These are phyloP conservation scores for Ostrea edulis DNA, from an alignment of 1,140 invertebrate genomes.

Conservation along the genomic window DNA sequence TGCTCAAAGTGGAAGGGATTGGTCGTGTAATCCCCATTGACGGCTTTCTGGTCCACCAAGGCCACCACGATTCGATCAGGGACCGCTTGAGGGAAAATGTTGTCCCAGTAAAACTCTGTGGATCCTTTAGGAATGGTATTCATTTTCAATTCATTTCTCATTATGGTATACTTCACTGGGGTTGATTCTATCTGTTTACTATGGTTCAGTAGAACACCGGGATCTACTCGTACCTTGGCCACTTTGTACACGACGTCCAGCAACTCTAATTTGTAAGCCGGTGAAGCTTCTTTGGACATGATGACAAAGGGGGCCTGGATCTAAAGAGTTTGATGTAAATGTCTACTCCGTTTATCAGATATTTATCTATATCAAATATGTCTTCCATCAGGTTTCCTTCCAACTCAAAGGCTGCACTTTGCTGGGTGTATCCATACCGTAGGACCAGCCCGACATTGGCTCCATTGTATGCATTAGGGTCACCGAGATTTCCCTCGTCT, in stretches of 20 bases:
- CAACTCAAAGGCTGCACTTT: conserved; percentile 45
- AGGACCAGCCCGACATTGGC: conserved; percentile 27
- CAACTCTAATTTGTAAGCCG: conserved; percentile 45
- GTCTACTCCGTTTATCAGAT: conserved; percentile 46
- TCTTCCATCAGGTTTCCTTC: conserved; percentile 48
- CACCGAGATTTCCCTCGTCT: conserved; percentile 31
- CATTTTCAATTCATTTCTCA: conserved; percentile 44
- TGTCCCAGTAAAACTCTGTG: conserved; percentile 49
- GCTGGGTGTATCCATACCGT: conserved; percentile 48
- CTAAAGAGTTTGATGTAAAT: conserved; percentile 55
- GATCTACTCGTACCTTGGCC: conserved; percentile 48
- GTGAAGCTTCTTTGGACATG: conserved; percentile 35
- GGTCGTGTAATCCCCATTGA: conserved; percentile 50
- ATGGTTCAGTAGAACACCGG: conserved; percentile 53
- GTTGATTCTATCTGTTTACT: conserved; percentile 42
- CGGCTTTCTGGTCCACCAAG: conserved; percentile 43
- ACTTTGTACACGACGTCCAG: conserved; percentile 49
- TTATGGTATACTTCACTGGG: conserved; percentile 45
- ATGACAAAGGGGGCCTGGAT: conserved; percentile 45
- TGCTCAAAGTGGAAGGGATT: conserved; percentile 55
- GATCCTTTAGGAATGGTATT: conserved; percentile 45
- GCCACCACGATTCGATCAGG: conserved; percentile 38
- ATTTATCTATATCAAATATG: conserved; percentile 48
- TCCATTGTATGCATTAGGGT: conserved; percentile 40
- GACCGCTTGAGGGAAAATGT: conserved; percentile 47